These are phyloP conservation scores for Drosophila mimica DNA, from an alignment of 2,888 invertebrate genomes.

Conservation along the genomic window DNA sequence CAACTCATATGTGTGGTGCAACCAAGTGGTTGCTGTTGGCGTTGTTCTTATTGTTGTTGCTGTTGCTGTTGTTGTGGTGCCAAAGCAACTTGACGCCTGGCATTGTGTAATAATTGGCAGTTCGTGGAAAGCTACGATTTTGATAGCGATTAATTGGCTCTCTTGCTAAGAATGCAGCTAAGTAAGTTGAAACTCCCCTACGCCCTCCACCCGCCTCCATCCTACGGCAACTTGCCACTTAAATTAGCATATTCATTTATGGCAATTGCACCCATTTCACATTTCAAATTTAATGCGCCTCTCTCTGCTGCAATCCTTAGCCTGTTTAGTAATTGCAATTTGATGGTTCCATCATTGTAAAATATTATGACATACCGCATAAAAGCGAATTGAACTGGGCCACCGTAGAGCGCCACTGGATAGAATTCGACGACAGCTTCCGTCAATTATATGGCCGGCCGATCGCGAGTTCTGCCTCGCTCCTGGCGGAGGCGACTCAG, in stretches of 20 bases:
- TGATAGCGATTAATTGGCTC: constrained; percentile 75
- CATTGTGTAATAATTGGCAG: constrained; percentile 81
- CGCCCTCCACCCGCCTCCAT: background rate
- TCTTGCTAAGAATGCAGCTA: constrained; percentile 56
- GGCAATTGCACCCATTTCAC: constrained; percentile 56
- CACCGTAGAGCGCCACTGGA: constrained; percentile 32
- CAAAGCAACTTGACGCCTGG: constrained; percentile 68
- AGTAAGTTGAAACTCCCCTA: constrained; percentile 33
- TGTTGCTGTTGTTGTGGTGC: constrained; percentile 29
- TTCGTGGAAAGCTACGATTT: constrained; percentile 73
- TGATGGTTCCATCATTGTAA: constrained; percentile 61
- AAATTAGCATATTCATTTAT: constrained; percentile 78
- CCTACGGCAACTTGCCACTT: constrained; percentile 13
- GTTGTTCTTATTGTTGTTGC: constrained; percentile 13
- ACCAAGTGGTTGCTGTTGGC: background rate
- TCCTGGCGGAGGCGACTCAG: constrained; percentile 50
- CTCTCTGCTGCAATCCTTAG: constrained; percentile 7
- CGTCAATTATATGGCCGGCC: constrained; percentile 64
- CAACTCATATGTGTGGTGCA: constrained; percentile 19
- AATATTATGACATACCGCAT: constrained; percentile 65
- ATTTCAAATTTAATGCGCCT: constrained; percentile 39
- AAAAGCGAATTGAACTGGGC: constrained; percentile 72
- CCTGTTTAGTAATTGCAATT: constrained; percentile 60
- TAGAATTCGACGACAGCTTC: constrained; percentile 58
- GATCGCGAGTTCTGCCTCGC: constrained; percentile 26